Base-by-base conservation (phyloP, 2,113 vertebrate species). In the Tragelaphus scriptus region DNA sequence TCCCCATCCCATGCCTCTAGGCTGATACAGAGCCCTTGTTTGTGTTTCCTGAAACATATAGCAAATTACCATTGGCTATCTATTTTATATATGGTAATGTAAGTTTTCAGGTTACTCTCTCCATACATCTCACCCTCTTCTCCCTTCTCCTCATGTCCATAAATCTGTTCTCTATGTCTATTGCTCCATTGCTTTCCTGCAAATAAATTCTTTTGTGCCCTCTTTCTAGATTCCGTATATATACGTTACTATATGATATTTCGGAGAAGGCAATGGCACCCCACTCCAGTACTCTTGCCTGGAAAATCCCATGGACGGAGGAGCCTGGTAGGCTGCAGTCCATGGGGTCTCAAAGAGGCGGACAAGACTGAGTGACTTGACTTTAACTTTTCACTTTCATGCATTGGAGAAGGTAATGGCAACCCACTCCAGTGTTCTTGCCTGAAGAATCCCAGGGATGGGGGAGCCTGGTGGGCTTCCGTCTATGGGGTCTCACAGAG, bases 161-260 rank as follows among this genome's bases (percentile, higher is more conserved):
- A 40, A 71, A 5, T 40, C n/a, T 71, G n/a, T 40, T 40, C n/a
- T 23, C 68, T 71, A 12, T 2, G 5, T 71, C n/a, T 71, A 3
- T 19, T 71, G 40, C 19, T 71, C n/a, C n/a, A 71, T 1, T 71
- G n/a, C n/a, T 40, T 71, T 71, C n/a, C 5, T 71, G n/a, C 9
- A 23, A 23, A 40, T 40, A 23, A 71, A 23, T 71, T 40, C 10
- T 40, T 40, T 23, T 10, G n/a, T 23, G 36, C 19, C 68, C 2
- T 23, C n/a, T 71, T 71, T 71, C 19, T 71, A 40, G 68, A 23
- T 40, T 23, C 68, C 0, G 0, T 40, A 12, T 40, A 23, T 71
- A 71, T 40, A 19, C 0, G 0, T 36, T 71, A 21, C 4, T 71
- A 1, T 68, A 68, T 2, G 4, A 65, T n/a, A 65, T 61, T 5